Conservation (phyloP, 2,888 invertebrate species). For the Zaprionus lineosus region DNA sequence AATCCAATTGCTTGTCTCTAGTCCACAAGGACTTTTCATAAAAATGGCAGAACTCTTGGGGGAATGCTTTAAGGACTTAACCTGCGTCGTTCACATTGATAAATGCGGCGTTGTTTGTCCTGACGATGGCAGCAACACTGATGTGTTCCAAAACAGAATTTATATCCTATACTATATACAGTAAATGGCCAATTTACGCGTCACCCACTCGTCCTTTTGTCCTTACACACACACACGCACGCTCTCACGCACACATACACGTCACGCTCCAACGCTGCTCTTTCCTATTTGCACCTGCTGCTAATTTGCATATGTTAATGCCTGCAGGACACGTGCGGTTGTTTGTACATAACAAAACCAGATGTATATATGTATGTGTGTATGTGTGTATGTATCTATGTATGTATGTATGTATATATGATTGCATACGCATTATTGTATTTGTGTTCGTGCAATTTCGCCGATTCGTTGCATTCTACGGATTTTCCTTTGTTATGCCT, state of each 20-base stretch:
- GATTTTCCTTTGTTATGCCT: constrained; percentile 14
- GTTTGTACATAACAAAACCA: constrained; percentile 1
- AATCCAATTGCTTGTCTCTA: too few relatives aligned
- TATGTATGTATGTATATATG: constrained; percentile 1
- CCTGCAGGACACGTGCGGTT: constrained; percentile 5
- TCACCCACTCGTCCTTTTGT: background rate
- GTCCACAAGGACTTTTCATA: constrained; percentile 2
- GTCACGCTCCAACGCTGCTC: constrained; percentile 2
- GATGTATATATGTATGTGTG: constrained; percentile 2
- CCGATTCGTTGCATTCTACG: constrained; percentile 19
- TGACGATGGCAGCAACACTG: constrained; percentile 9
- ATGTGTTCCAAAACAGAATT: too few relatives aligned
- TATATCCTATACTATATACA: too few relatives aligned
- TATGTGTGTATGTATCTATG: background rate
- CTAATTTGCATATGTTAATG: constrained; percentile 44
- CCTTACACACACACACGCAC: too few relatives aligned
- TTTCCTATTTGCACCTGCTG: constrained; percentile 12
- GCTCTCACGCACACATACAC: too few relatives aligned
- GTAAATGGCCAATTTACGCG: too few relatives aligned
- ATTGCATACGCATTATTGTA: constrained; percentile 2
- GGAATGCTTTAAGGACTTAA: constrained; percentile 21
- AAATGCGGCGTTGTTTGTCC: constrained; percentile 8
- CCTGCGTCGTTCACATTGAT: constrained; percentile 15
- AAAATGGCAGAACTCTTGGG: constrained; percentile 9
- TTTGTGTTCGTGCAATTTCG: constrained; percentile 11